phyloP scores from a whole-genome alignment of 2,113 vertebrate genomes.

The Pituophis catenifer region DNA sequence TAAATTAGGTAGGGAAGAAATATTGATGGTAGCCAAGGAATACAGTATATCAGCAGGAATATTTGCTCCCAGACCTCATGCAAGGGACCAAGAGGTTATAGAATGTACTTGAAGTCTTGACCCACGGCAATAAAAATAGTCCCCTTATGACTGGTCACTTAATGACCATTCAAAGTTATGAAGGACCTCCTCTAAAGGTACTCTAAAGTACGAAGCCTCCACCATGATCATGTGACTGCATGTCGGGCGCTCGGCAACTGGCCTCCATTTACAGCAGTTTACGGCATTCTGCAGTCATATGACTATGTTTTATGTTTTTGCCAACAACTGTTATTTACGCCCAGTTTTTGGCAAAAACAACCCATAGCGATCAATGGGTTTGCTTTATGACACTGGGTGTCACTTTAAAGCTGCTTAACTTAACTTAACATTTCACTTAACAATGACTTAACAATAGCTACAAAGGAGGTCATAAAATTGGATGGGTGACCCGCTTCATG shows the following conservation, averaged over 20 bases:
- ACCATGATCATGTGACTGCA: neutral
- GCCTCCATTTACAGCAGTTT: neutral
- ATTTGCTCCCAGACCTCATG: neutral
- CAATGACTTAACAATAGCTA: too few relatives aligned
- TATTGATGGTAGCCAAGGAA: neutral
- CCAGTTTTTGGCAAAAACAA: neutral
- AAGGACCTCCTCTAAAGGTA: neutral
- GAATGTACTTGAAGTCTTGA: neutral
- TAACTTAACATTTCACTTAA: too few relatives aligned
- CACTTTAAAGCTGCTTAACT: too few relatives aligned
- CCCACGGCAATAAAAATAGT: neutral
- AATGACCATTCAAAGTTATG: neutral
- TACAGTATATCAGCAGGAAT: neutral
- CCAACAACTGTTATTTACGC: neutral
- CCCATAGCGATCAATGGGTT: neutral
- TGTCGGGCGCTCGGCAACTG: neutral
- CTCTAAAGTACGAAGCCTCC: neutral
- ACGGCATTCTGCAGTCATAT: neutral
- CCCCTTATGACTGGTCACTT: neutral
- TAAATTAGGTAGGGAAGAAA: neutral
- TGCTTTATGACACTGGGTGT: neutral
- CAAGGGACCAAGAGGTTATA: neutral
- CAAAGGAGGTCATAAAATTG: neutral
- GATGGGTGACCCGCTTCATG: neutral
- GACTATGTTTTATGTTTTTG: neutral